Evolutionary conservation across 2,113 vertebrate genomes (phyloP).

Genomic region (Dipodomys spectabilis): DNA sequence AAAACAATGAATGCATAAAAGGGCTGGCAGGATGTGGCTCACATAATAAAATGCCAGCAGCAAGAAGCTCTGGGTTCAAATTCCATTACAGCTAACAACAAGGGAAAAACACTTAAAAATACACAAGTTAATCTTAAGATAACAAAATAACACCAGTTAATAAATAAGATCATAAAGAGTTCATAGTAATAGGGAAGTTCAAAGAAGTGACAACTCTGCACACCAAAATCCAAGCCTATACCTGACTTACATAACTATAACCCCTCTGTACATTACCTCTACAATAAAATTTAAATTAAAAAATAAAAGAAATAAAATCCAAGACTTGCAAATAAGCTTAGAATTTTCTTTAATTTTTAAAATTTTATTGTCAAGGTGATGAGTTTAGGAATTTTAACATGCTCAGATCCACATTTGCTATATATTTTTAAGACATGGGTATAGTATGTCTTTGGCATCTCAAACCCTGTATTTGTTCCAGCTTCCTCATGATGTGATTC

Average conservation of each 20-base stretch:
- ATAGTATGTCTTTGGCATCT: not conserved
- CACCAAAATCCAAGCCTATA: not conserved
- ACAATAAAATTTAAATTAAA: too few species aligned
- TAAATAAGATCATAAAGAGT: not conserved
- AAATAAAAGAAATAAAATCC: too few species aligned
- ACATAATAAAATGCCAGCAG: too few species aligned
- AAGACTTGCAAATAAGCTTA: slow-evolving; percentile 11
- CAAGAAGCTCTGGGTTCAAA: too few species aligned
- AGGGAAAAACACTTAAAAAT: too few species aligned
- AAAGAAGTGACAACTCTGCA: not conserved
- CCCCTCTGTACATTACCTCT: too few species aligned
- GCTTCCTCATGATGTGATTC: not conserved
- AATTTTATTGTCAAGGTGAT: too few species aligned
- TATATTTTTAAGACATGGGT: not conserved
- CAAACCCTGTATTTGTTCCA: not conserved
- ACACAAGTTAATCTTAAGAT: too few species aligned
- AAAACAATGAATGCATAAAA: too few species aligned
- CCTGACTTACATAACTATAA: too few species aligned
- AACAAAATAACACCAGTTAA: not conserved
- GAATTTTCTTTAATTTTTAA: too few species aligned
- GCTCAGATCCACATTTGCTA: not conserved
- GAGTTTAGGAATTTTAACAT: not conserved
- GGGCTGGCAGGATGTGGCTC: too few species aligned
- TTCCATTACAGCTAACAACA: not conserved
- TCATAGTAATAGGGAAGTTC: not conserved